phyloP scores from a whole-genome alignment of 2,888 invertebrate species.

The Pteria penguin region DNA sequence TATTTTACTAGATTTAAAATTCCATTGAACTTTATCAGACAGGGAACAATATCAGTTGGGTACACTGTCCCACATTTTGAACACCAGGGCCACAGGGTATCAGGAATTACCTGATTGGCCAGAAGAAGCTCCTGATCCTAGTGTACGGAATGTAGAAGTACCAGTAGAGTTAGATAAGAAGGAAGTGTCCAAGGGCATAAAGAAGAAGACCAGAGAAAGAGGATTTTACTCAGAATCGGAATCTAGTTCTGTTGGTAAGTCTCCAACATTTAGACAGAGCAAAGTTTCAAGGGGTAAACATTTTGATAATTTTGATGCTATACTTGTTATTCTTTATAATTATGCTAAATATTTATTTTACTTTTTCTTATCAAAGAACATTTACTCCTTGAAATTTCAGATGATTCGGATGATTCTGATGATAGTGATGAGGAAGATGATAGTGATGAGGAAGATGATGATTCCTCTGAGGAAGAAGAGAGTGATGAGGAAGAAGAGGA shows the following conservation, averaged over 20 bases:
- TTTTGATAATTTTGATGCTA: neutral
- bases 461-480: slow-evolving; percentile 52
- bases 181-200: slow-evolving; percentile 54
- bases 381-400: neutral
- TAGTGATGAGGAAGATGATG: slow-evolving; percentile 52
- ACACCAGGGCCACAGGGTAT: slow-evolving; percentile 91
- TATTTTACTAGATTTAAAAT: no score
- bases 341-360: no score
- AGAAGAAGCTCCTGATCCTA: slow-evolving; percentile 86
- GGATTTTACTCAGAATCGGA: slow-evolving; percentile 83
- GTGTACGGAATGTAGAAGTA: slow-evolving; percentile 86
- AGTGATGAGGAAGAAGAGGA: slow-evolving; percentile 49
- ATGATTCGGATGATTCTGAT: slow-evolving; percentile 41
- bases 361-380: neutral
- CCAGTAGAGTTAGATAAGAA: slow-evolving; percentile 66
- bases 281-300: no score
- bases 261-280: no score
- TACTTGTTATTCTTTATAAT: neutral
- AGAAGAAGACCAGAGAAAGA: slow-evolving; percentile 82
- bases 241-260: no score
- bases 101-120: slow-evolving; percentile 93
- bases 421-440: slow-evolving; percentile 54
- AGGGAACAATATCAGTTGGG: slow-evolving; percentile 94
- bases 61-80: slow-evolving; percentile 96
- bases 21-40: slow-evolving; percentile 81